A percentile compares a stretch with the other conserved stretches of the same genome.
These are phyloP conservation scores for Sapajus apella DNA, from an alignment of 2,113 vertebrate species.

Conservation along the genomic window DNA sequence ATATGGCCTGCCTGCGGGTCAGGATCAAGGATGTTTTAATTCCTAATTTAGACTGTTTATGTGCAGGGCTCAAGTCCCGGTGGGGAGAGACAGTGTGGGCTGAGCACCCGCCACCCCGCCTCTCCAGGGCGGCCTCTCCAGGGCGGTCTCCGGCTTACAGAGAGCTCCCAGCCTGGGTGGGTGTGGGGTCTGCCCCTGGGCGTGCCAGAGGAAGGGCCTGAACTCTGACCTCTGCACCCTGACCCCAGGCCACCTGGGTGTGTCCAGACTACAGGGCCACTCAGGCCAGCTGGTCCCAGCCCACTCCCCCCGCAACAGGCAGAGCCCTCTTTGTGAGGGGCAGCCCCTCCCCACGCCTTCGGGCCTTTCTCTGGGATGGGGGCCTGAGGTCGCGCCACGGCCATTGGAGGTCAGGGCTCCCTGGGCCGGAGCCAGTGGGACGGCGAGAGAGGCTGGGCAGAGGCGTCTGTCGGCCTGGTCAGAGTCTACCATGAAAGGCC, in stretches of 20 bases:
- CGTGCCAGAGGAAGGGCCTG: neutral
- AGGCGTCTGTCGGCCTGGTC: neutral
- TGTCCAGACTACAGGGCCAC: neutral
- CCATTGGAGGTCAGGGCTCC: neutral
- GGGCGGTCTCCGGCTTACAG: neutral
- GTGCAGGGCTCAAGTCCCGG: slow-evolving; percentile 65
- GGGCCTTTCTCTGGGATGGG: neutral
- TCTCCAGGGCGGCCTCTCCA: neutral
- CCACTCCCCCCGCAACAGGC: no score
- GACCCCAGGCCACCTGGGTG: neutral
- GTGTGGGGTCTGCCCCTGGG: neutral
- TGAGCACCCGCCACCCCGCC: neutral
- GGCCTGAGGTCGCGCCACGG: neutral
- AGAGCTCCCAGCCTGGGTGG: neutral
- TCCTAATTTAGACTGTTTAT: slow-evolving; percentile 81
- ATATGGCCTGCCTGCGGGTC: slow-evolving; percentile 52
- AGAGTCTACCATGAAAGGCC: neutral
- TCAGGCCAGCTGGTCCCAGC: neutral
- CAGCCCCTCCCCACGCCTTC: neutral
- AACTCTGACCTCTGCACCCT: no score
- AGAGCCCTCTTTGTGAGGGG: neutral
- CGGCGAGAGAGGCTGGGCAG: neutral
- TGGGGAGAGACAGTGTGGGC: slow-evolving; percentile 33
- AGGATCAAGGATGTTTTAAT: slow-evolving; percentile 77
- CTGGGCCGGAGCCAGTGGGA: neutral